These are phyloP conservation scores for Labeo calbasu DNA, from an alignment of 2,797 vertebrate genomes.

Conservation along the genomic window DNA sequence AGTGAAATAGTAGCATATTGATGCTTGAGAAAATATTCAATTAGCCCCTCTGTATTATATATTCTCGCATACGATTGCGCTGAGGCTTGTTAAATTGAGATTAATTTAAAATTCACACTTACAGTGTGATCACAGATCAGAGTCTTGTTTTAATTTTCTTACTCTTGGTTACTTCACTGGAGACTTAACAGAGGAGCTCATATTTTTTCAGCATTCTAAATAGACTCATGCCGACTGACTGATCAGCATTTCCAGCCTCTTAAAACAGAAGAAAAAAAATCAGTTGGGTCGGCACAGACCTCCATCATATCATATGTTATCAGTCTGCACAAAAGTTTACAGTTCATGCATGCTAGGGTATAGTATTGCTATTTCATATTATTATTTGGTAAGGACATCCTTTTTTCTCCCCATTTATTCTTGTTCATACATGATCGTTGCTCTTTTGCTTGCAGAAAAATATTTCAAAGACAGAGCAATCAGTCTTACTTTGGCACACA, in stretches of 20 bases:
- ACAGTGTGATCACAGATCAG: constrained; percentile 52
- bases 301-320: constrained; percentile 5
- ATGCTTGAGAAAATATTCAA: constrained; percentile 47
- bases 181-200: constrained; percentile 37
- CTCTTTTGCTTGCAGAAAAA: constrained; percentile 67
- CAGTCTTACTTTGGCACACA: constrained; percentile 74
- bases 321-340: constrained; percentile 23
- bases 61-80: constrained; percentile 42
- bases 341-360: constrained; percentile 10
- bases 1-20: constrained; percentile 42
- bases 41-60: constrained; percentile 42
- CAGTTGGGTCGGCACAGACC: constrained; percentile 7
- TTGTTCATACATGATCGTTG: constrained; percentile 31
- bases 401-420: constrained; percentile 15
- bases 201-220: constrained; percentile 16
- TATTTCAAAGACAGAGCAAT: constrained; percentile 73
- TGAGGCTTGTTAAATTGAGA: constrained; percentile 48
- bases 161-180: constrained; percentile 46
- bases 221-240: constrained; percentile 29
- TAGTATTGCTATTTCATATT: constrained; percentile 3
- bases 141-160: constrained; percentile 48
- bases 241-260: constrained; percentile 53
- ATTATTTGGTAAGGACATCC: constrained; percentile 24
- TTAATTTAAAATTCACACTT: constrained; percentile 55
- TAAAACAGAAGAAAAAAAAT: constrained; percentile 19